Evolutionary conservation across 2,113 vertebrate species (phyloP), one percentile per base, ranked within the genome.

Genomic region (Sigmodon hispidus): DNA sequence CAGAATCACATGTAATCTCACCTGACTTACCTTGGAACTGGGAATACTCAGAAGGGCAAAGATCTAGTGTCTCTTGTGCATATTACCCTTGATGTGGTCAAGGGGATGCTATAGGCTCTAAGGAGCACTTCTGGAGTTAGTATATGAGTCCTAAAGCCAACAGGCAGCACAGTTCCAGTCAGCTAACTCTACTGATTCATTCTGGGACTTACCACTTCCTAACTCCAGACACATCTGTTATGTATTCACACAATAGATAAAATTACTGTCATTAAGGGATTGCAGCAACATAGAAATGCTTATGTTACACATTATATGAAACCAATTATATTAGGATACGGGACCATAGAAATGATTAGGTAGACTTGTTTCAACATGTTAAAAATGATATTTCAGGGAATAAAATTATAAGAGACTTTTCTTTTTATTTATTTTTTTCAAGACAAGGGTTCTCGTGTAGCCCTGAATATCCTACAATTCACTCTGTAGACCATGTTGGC

Each of bases 381-480:
- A 24, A 73, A 43, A 73, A 73, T 43, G 40, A 75, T 45, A 40
- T 75, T 75, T 75, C 21, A 45, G 43, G 43, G 12, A 29, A 75
- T 75, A 29, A 24, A 48, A 45, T 75, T 75, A 75, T 45, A 48
- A 76, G 40, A 4, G 11, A 45, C 72, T 29, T 45, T 45, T 75
- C 26, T 26, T 75, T 45, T 31, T n/a, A 8, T 26, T 70, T 72
- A 12, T 76, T 76, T 76, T 76, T 73, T 17, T 48, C 22, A 95
- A 90, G 81, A 98, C 95, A 89, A 97, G 98, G 69, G n/a, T 9
- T 70, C 36, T n/a, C 36, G 10, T 40, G 69, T 21, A 70, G 36
- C 36, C 36, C 36, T 70, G 36, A 17, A 16, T 70, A 17, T 36
- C 69, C 69, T 70, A 17, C 7, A 70, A n/a, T 3, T 70, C 36